Evolutionary conservation across 2,113 vertebrate genomes (phyloP), one percentile per base, ranked within the genome.

Genomic region (Lethenteron reissneri): DNA sequence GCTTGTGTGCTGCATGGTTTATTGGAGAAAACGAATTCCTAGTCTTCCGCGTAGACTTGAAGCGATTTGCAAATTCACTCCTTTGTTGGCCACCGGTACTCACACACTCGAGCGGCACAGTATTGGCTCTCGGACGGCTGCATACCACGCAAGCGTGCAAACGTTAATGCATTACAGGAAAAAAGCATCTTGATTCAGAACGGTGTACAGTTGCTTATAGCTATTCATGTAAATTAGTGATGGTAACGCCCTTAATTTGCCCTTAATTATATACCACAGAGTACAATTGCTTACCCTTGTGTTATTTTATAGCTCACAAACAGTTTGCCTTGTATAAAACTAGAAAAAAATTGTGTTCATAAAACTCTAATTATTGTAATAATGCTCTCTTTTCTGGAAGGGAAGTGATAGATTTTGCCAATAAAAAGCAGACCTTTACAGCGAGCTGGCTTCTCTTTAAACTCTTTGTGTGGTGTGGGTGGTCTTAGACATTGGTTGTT

Each of bases 331-430:
- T 68, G 64, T 68, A 68, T 68, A 68, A 68, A 68, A 68, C 64
- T 68, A 68, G 64, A 68, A 68, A 41, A 41, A 68, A 68, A 68
- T 68, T 68, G 64, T 68, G 64, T 68, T 68, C 64, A 68, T 68
- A 68, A 68, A 25, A 68, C 64, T n/a, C 64, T 68, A 68, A 68
- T 68, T 68, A 68, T 68, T 68, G 64, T 68, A 68, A 68, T 68
- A 68, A 17, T 68, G 64, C 25, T 68, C 64, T 68, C 64, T 68
- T 68, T 68, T 68, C 64, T 68, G 64, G 64, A 68, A 68, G 64
- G 64, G 64, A 68, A 68, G 64, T 68, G 64, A 68, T 68, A 68
- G 64, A 68, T 68, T 68, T 68, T 68, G n/a, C 25, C n/a, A n/a
- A n/a, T 17, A 68, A 17, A 68, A 68, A 68, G 25, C 64, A 25